phyloP scores from a whole-genome alignment of 2,113 vertebrate genomes.

The Leiothrix lutea region DNA sequence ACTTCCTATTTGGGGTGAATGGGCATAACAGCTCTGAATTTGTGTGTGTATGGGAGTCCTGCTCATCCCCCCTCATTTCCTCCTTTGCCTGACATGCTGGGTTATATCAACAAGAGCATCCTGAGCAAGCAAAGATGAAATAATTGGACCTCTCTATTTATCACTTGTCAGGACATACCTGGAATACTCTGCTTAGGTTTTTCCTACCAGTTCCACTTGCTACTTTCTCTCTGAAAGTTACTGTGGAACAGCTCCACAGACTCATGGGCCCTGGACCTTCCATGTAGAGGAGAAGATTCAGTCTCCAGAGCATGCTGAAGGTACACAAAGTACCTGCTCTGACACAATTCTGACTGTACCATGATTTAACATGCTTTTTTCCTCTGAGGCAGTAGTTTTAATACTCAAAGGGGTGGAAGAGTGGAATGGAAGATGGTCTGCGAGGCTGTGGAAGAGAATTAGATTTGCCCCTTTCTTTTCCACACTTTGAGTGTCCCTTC shows the following conservation, averaged over 20 bases:
- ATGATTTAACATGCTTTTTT: neutral
- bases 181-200: neutral
- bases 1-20: neutral
- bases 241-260: neutral
- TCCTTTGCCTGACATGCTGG: neutral
- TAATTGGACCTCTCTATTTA: neutral
- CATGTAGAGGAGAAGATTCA: neutral
- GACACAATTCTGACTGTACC: neutral
- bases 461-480: neutral
- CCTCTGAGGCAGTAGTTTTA: neutral
- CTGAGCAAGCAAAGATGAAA: neutral
- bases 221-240: neutral
- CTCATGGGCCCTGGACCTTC: neutral
- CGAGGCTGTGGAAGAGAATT: neutral
- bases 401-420: neutral
- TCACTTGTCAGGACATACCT: neutral
- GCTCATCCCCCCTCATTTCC: neutral
- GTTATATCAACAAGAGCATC: neutral
- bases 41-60: neutral
- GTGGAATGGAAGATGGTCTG: neutral
- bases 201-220: neutral
- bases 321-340: fast-evolving
- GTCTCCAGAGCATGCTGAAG: neutral
- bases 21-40: neutral
- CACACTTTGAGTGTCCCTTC: neutral